Evolutionary conservation across 2,888 invertebrate genomes (phyloP).

Genomic region (Chrysopilus asiliformis): DNA sequence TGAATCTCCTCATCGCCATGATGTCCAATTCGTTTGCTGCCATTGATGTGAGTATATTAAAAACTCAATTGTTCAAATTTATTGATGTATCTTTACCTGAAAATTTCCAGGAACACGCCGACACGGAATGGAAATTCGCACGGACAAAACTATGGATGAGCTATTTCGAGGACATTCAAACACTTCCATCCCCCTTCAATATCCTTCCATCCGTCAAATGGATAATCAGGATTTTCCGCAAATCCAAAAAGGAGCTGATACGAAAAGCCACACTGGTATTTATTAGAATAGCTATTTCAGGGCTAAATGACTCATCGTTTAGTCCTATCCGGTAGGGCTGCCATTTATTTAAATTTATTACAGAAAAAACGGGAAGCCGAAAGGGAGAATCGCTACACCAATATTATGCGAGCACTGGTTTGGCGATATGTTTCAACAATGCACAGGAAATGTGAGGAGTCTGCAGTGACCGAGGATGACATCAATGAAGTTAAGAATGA

Average conservation of each 20-base stretch:
- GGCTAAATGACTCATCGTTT: too few species aligned
- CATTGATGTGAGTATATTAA: slow-evolving; percentile 43
- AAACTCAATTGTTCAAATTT: background rate
- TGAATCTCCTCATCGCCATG: slow-evolving; percentile 94
- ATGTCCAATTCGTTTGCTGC: slow-evolving; percentile 93
- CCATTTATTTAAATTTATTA: too few species aligned
- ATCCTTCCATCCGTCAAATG: slow-evolving; percentile 80
- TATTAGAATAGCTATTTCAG: slow-evolving; percentile 20
- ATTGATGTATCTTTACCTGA: background rate
- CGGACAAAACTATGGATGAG: slow-evolving; percentile 90
- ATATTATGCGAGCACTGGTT: slow-evolving; percentile 79
- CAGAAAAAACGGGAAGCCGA: slow-evolving; percentile 45
- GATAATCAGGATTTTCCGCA: slow-evolving; percentile 51
- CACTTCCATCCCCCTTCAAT: slow-evolving; percentile 88
- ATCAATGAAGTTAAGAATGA: slow-evolving; percentile 91
- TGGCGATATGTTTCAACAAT: slow-evolving; percentile 85
- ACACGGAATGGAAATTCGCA: slow-evolving; percentile 95
- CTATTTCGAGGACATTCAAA: slow-evolving; percentile 85
- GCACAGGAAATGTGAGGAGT: slow-evolving; percentile 71
- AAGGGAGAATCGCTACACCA: slow-evolving; percentile 54
- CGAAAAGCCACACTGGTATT: slow-evolving; percentile 18
- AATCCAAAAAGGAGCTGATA: slow-evolving; percentile 36
- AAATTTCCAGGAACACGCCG: slow-evolving; percentile 65
- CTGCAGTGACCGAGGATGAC: slow-evolving; percentile 83
- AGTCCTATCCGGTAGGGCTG: too few species aligned